These are phyloP conservation scores for Aptenodytes patagonicus DNA, from an alignment of 2,113 vertebrate genomes.

Conservation along the genomic window DNA sequence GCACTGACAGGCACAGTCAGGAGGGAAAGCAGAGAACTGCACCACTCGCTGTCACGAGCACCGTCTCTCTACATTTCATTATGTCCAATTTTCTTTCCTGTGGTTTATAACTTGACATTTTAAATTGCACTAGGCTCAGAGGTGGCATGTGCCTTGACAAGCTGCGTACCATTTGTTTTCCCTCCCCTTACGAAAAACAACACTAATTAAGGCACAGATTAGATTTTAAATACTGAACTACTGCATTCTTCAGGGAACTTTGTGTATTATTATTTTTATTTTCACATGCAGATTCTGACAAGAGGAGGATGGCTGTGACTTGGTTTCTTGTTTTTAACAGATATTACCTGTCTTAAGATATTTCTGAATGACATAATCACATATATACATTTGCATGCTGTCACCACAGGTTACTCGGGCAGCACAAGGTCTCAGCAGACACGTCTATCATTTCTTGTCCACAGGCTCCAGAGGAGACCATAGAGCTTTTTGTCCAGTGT, in stretches of 20 bases:
- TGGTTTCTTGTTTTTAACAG: background rate
- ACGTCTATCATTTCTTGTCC: accelerated
- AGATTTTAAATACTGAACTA: constrained; percentile 7
- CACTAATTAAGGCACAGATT: background rate
- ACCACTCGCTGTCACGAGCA: accelerated
- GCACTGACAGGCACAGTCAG: too few species aligned
- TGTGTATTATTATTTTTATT: background rate
- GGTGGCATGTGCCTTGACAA: background rate
- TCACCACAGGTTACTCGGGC: background rate
- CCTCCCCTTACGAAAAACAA: background rate
- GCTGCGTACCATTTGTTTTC: background rate
- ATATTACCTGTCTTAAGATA: background rate
- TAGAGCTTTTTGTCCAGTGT: background rate
- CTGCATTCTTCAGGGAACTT: background rate
- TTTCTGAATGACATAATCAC: background rate
- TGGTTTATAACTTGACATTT: background rate
- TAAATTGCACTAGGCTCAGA: background rate
- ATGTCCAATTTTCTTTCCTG: background rate
- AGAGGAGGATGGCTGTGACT: background rate
- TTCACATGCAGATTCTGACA: accelerated
- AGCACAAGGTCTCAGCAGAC: background rate
- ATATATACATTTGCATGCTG: accelerated
- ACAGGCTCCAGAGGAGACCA: background rate
- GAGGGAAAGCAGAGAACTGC: too few species aligned
- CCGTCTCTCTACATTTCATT: background rate